Conservation (phyloP, 2,113 vertebrate genomes). For the Hepsetus odoe region DNA sequence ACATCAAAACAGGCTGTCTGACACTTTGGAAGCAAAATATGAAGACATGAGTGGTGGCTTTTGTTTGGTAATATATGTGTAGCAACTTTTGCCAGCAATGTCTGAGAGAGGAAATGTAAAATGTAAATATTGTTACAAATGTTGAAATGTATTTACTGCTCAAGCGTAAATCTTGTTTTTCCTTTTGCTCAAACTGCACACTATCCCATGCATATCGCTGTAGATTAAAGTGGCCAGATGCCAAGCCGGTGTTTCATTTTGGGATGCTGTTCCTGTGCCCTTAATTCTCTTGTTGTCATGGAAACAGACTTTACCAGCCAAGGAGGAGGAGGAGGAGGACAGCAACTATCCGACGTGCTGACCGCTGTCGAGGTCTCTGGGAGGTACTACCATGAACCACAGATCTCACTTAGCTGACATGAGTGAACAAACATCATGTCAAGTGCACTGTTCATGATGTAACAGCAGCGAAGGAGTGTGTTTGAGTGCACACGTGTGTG, state of each 20-base stretch:
- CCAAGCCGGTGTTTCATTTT: conserved; percentile 39
- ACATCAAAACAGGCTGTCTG: no score
- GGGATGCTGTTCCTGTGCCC: conserved; percentile 40
- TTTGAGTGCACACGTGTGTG: conserved; percentile 3
- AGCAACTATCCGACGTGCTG: not conserved
- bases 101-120: no score
- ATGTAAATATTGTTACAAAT: no score
- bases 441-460: not conserved
- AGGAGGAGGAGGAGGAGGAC: conserved; percentile 40
- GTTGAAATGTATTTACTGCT: no score
- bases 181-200: not conserved
- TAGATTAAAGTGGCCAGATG: conserved; percentile 29
- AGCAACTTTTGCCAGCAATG: no score
- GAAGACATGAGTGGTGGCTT: no score
- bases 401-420: not conserved
- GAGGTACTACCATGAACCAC: not conserved
- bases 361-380: not conserved
- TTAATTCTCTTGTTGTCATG: conserved; percentile 58
- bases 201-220: not conserved
- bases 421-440: not conserved
- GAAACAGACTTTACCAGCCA: conserved; percentile 53
- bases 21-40: no score
- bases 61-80: no score
- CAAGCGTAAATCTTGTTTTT: not conserved
- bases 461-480: not conserved